phyloP scores from a whole-genome alignment of 2,113 vertebrate species.

The Corapipo altera region DNA sequence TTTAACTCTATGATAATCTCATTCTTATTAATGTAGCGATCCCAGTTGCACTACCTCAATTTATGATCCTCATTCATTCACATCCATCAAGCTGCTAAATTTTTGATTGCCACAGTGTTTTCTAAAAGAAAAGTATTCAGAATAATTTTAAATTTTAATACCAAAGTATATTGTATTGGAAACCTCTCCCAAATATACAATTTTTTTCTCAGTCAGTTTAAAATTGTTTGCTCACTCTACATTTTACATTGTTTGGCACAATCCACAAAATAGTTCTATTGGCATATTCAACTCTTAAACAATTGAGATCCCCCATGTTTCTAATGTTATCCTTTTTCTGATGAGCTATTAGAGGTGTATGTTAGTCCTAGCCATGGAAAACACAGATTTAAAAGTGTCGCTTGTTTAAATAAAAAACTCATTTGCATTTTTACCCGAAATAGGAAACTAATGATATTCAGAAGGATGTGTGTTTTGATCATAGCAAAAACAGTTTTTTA shows the following conservation, averaged over 20 bases:
- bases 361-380: neutral
- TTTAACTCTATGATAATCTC: slow-evolving; percentile 67
- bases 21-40: slow-evolving; percentile 65
- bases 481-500: neutral
- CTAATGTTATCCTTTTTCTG: neutral
- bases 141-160: slow-evolving; percentile 51
- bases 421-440: neutral
- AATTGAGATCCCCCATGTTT: neutral
- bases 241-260: neutral
- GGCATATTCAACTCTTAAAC: neutral
- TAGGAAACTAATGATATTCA: neutral
- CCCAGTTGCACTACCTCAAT: slow-evolving; percentile 51
- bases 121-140: slow-evolving; percentile 42
- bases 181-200: neutral
- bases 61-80: slow-evolving; percentile 55
- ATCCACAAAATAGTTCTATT: neutral
- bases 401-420: neutral
- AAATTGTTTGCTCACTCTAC: neutral
- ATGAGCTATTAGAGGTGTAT: neutral
- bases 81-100: slow-evolving; percentile 50
- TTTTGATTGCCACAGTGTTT: slow-evolving; percentile 49
- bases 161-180: neutral
- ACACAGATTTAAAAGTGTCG: neutral
- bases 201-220: neutral
- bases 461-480: neutral